Evolutionary conservation across 2,113 vertebrate species (phyloP).

Genomic region (Manacus vitellinus): DNA sequence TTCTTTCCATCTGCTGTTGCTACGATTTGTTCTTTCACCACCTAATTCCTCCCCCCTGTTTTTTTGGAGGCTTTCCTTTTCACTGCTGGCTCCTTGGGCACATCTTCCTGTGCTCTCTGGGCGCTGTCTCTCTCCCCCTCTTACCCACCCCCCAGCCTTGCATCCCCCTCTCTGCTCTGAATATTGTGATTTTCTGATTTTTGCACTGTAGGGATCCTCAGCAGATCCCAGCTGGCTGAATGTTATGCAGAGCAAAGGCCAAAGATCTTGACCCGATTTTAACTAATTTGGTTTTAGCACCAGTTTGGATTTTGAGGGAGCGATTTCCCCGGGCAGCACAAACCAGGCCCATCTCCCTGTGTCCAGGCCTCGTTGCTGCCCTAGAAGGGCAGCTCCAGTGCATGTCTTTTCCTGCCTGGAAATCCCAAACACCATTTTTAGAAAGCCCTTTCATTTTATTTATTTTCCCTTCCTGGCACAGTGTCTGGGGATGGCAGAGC

Average conservation of each 20-base stretch:
- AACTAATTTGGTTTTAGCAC: neutral
- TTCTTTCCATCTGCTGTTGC: neutral
- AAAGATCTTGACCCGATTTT: neutral
- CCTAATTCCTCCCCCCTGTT: neutral
- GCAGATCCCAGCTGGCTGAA: neutral
- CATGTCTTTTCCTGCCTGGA: neutral
- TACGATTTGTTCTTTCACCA: neutral
- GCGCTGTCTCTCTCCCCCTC: neutral
- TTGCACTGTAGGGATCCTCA: neutral
- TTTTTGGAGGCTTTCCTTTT: neutral
- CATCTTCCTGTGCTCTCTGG: neutral
- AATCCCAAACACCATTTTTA: slow-evolving; percentile 11
- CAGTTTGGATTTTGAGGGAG: neutral
- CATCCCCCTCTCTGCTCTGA: neutral
- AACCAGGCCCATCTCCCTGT: neutral
- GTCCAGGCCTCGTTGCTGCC: neutral
- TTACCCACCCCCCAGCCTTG: neutral
- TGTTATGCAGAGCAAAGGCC: neutral
- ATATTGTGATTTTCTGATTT: neutral
- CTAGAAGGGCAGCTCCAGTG: neutral
- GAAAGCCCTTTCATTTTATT: slow-evolving; percentile 6
- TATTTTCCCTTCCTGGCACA: neutral
- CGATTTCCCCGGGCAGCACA: neutral
- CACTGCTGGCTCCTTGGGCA: neutral
- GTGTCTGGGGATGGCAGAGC: neutral